These are phyloP conservation scores for Heliconius erato DNA, from an alignment of 2,888 invertebrate genomes.

Conservation along the genomic window DNA sequence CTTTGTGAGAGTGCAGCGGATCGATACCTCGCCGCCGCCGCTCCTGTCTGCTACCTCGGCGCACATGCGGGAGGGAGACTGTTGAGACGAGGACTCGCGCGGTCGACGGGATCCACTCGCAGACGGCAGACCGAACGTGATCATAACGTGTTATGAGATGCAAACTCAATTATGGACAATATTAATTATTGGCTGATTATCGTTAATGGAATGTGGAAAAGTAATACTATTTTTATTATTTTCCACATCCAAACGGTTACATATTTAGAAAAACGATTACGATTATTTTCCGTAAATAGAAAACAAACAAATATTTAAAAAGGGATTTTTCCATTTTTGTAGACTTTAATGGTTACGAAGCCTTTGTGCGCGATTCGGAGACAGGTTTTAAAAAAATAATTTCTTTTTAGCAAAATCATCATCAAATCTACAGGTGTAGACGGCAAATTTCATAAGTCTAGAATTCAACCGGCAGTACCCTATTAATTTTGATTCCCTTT, in stretches of 20 bases:
- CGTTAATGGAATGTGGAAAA: neutral
- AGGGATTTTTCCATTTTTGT: too few species aligned
- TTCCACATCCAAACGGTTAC: neutral
- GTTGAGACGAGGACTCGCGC: conserved; percentile 2
- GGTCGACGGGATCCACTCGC: neutral
- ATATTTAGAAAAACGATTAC: neutral
- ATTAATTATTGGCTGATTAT: neutral
- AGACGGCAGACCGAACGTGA: neutral
- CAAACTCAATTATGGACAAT: neutral
- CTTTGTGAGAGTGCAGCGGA: conserved; percentile 68
- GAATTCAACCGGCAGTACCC: too few species aligned
- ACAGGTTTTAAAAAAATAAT: too few species aligned
- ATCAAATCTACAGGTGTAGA: too few species aligned
- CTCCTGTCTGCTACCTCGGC: conserved; percentile 33
- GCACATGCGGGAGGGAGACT: conserved; percentile 7
- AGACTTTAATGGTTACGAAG: too few species aligned
- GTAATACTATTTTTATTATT: too few species aligned
- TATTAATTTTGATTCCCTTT: too few species aligned
- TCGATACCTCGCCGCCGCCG: conserved; percentile 62
- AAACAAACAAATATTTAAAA: too few species aligned
- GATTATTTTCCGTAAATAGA: too few species aligned
- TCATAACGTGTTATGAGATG: neutral
- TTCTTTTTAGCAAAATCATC: too few species aligned
- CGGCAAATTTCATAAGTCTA: too few species aligned
- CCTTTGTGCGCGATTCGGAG: too few species aligned